phyloP scores from a whole-genome alignment of 2,797 vertebrate species.

The Scleropages formosus region DNA sequence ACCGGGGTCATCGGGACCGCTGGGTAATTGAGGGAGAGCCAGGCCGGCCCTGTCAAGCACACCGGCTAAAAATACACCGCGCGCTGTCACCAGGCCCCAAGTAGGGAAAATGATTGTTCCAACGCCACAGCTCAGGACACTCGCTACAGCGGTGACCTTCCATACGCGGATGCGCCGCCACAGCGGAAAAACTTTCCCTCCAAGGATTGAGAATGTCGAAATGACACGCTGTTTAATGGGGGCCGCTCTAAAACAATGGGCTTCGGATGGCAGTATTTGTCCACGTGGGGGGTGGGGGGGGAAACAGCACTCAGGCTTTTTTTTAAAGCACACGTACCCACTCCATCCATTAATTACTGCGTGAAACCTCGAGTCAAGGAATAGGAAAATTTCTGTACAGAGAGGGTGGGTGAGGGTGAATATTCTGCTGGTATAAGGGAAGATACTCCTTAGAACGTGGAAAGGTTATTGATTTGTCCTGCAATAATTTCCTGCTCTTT shows the following conservation, averaged over 20 bases:
- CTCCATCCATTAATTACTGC: conserved; percentile 53
- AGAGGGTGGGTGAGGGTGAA: conserved; percentile 46
- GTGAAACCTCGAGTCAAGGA: conserved; percentile 46
- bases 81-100: conserved; percentile 80
- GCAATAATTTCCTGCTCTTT: conserved; percentile 99
- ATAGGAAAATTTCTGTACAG: conserved; percentile 60
- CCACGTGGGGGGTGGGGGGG: neutral
- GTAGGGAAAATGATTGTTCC: conserved; percentile 84
- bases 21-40: conserved; percentile 85
- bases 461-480: conserved; percentile 99
- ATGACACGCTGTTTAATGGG: conserved; percentile 6
- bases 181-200: neutral
- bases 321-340: neutral
- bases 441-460: conserved; percentile 71
- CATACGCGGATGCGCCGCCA: conserved; percentile 33
- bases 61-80: conserved; percentile 82
- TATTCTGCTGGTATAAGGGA: conserved; percentile 53
- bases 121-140: conserved; percentile 70
- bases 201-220: neutral
- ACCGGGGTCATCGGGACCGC: conserved; percentile 77
- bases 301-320: neutral
- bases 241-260: no score
- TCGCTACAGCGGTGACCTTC: conserved; percentile 84
- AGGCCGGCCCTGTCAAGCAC: conserved; percentile 75
- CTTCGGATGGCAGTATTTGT: neutral